Conservation (phyloP, 1,140 invertebrate genomes). For the Pinna nobilis region DNA sequence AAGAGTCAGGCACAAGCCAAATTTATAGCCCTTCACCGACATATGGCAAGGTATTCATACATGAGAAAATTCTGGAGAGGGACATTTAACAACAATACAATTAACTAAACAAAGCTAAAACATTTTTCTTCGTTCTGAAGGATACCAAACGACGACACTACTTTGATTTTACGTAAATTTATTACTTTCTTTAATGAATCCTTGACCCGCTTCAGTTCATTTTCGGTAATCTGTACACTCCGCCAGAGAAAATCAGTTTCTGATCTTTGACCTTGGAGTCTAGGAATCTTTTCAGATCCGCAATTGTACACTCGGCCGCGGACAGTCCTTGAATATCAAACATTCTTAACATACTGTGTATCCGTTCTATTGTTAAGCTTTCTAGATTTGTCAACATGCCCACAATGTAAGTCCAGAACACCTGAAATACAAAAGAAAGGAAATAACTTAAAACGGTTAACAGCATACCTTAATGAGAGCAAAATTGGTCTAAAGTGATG, state of each 20-base stretch:
- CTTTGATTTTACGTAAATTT: too few species aligned
- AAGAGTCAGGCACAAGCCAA: too few species aligned
- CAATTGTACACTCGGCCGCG: constrained; percentile 1
- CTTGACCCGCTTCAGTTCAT: constrained; percentile 1
- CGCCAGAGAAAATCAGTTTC: constrained; percentile 11
- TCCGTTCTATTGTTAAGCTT: constrained; percentile 92
- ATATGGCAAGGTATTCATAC: too few species aligned
- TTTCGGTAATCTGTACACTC: constrained; percentile 9
- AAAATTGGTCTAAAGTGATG: neutral
- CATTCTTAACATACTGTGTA: constrained; percentile 98
- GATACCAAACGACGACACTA: too few species aligned
- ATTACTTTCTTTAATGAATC: too few species aligned
- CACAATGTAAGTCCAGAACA: constrained; percentile 93
- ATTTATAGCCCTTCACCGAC: too few species aligned
- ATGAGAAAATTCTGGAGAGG: too few species aligned
- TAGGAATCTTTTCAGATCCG: constrained; percentile 8
- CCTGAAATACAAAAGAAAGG: constrained; percentile 46
- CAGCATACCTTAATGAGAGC: neutral
- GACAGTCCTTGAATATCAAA: constrained; percentile 76
- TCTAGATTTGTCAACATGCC: constrained; percentile 98
- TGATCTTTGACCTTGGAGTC: constrained; percentile 9
- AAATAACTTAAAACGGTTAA: neutral
- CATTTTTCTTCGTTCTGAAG: neutral
- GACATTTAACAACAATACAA: too few species aligned
- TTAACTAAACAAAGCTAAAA: neutral